Evolutionary conservation across 1,140 invertebrate species (phyloP).

Genomic region (Megathymus violae): DNA sequence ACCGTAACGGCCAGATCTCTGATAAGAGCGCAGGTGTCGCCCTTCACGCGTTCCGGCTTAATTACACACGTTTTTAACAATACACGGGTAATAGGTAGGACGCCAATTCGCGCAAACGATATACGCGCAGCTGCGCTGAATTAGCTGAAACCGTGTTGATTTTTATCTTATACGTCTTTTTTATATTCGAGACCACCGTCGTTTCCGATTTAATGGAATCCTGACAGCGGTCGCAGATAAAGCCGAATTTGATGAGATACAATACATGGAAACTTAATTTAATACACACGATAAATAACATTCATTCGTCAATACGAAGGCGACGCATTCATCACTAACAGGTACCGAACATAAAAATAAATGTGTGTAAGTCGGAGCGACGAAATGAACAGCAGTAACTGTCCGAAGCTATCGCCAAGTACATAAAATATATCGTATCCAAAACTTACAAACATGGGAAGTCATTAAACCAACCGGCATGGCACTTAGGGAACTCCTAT

Average conservation of each 20-base stretch:
- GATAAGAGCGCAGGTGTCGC: constrained; percentile 76
- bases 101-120: constrained; percentile 59
- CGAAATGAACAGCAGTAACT: constrained; percentile 60
- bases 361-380: constrained; percentile 51
- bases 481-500: constrained; percentile 76
- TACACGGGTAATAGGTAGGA: constrained; percentile 43
- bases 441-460: constrained; percentile 77
- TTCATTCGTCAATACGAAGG: constrained; percentile 58
- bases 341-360: constrained; percentile 51
- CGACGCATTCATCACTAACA: constrained; percentile 49
- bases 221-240: constrained; percentile 56
- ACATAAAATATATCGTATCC: constrained; percentile 69
- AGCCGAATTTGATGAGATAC: constrained; percentile 42
- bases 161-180: constrained; percentile 49
- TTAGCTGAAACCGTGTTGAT: constrained; percentile 56
- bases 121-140: constrained; percentile 62
- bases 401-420: constrained; percentile 59
- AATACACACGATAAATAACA: constrained; percentile 51
- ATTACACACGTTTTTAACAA: constrained; percentile 72
- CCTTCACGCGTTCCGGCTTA: constrained; percentile 74
- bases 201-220: constrained; percentile 51
- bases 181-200: constrained; percentile 44
- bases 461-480: constrained; percentile 78
- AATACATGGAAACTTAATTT: constrained; percentile 53
- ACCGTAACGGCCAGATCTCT: constrained; percentile 71